Evolutionary conservation across 2,113 vertebrate genomes (phyloP).

Genomic region (Atlantisia rogersi): DNA sequence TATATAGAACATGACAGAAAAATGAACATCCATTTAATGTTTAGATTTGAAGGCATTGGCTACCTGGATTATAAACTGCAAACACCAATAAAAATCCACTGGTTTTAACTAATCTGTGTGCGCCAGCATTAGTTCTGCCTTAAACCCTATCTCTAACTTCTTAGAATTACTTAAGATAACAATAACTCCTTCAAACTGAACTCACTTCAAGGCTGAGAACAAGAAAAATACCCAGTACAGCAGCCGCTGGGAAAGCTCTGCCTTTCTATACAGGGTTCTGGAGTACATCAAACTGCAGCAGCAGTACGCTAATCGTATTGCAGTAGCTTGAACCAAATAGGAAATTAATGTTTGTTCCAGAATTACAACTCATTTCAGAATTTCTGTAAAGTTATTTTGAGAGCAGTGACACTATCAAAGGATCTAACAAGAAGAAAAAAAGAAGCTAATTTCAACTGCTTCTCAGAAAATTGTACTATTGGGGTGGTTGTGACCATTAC

Average conservation of each 20-base stretch:
- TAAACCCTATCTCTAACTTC: not conserved
- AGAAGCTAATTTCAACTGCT: not conserved
- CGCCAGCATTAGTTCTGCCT: not conserved
- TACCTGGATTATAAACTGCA: not conserved
- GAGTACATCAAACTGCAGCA: not conserved
- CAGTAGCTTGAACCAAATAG: not conserved
- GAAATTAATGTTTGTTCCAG: not conserved
- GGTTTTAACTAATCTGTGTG: not conserved
- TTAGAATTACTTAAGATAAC: not conserved
- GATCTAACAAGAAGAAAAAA: not conserved
- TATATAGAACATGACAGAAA: not conserved
- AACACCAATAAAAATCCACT: not conserved
- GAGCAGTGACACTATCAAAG: not conserved
- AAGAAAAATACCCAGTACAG: not conserved
- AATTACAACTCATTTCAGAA: not conserved
- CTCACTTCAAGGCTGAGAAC: not conserved
- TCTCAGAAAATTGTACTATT: not conserved
- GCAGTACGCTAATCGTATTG: not conserved
- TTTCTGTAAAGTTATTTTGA: not conserved
- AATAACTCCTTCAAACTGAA: not conserved
- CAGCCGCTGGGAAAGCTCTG: not conserved
- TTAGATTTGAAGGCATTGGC: not conserved
- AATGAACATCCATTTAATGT: not conserved
- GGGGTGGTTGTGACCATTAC: not conserved
- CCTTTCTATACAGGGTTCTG: not conserved